Conservation (phyloP, 2,113 vertebrate species). For the Sitta europaea region DNA sequence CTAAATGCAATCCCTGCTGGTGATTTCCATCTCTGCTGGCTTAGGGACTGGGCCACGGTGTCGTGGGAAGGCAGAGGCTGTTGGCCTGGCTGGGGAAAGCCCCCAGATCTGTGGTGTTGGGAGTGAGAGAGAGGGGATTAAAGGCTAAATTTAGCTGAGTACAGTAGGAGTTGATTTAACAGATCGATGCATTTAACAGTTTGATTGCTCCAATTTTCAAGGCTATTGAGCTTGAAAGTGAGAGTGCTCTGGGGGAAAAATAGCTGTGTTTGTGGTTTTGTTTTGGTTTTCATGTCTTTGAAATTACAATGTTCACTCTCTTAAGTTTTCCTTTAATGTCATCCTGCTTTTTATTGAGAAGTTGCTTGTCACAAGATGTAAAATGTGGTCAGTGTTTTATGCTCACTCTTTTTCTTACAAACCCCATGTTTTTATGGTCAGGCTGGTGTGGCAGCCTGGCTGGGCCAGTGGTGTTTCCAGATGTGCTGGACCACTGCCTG, state of each 20-base stretch:
- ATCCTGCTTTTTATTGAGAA: background rate
- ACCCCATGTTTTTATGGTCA: background rate
- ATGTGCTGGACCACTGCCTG: background rate
- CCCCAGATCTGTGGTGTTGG: background rate
- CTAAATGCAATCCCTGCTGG: background rate
- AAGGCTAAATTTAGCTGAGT: constrained; percentile 22
- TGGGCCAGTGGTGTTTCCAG: background rate
- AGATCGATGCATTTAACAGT: constrained; percentile 47
- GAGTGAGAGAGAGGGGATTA: background rate
- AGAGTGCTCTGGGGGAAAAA: constrained; percentile 34
- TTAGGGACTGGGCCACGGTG: background rate
- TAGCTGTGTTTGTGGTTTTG: constrained; percentile 50
- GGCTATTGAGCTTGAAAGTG: constrained; percentile 50
- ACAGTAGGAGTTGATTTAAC: constrained; percentile 53
- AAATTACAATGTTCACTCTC: constrained; percentile 10
- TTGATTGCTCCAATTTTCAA: constrained; percentile 62
- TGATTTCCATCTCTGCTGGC: background rate
- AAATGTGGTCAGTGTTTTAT: background rate
- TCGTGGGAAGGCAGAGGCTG: background rate
- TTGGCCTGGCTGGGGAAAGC: background rate
- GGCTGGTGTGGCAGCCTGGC: background rate
- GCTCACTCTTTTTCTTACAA: background rate
- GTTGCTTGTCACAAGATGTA: background rate
- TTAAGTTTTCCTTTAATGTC: constrained; percentile 14
- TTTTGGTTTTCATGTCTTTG: constrained; percentile 8